phyloP scores from a whole-genome alignment of 92 coral and sea anemone genomes.

The Actinernus sp. region DNA sequence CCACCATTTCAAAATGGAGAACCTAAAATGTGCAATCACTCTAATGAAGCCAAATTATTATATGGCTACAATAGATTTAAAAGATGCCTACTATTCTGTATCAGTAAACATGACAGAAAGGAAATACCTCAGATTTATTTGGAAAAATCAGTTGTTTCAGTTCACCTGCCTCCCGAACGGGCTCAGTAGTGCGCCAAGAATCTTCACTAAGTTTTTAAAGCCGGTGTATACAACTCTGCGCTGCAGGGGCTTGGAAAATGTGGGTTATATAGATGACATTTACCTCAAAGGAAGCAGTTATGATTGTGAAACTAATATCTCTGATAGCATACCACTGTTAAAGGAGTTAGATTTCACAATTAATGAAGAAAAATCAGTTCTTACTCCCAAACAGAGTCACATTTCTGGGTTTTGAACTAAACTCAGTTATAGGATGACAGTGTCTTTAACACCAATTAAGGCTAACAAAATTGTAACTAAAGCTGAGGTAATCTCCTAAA shows the following conservation, averaged over 20 bases:
- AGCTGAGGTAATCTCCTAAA: too few relatives aligned
- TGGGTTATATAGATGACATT: slow-evolving; percentile 24
- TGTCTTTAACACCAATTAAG: not conserved
- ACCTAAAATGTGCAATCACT: slow-evolving; percentile 1
- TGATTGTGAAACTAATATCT: slow-evolving; percentile 3
- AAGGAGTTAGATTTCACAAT: slow-evolving; percentile 17
- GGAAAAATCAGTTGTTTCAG: slow-evolving; percentile 12
- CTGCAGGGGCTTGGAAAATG: slow-evolving; percentile 11
- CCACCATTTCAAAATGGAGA: slow-evolving; percentile 3
- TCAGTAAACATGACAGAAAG: not conserved
- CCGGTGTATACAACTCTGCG: slow-evolving; percentile 11
- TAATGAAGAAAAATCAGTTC: slow-evolving; percentile 14
- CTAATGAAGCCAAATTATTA: slow-evolving; percentile 12
- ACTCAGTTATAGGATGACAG: slow-evolving; percentile 10
- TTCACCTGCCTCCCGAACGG: slow-evolving; percentile 42
- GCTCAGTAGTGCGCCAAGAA: slow-evolving; percentile 20
- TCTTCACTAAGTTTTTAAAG: slow-evolving; percentile 17
- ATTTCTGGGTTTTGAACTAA: slow-evolving; percentile 26
- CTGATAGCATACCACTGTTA: slow-evolving; percentile 7
- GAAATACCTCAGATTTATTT: slow-evolving; percentile 13
- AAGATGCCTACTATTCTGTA: slow-evolving; percentile 14
- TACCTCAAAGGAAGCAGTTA: slow-evolving; percentile 14
- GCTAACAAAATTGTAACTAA: not conserved
- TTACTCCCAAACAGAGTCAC: slow-evolving; percentile 7
- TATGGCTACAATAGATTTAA: not conserved